These are phyloP conservation scores for Propithecus coquereli DNA, from an alignment of 2,113 vertebrate species.

Conservation along the genomic window DNA sequence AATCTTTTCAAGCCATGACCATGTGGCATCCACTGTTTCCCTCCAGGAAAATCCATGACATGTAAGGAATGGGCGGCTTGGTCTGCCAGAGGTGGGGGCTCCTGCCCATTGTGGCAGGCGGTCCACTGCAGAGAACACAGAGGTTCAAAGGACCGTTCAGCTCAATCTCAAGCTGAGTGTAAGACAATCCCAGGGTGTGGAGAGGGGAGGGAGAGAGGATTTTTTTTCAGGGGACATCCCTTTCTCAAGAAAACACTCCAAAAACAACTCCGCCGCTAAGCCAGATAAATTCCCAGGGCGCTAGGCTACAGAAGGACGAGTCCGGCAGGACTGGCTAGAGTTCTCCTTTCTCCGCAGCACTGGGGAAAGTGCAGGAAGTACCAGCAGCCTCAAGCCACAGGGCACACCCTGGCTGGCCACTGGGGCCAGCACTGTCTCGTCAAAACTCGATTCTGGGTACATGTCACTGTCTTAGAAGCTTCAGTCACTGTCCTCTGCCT, in stretches of 20 bases:
- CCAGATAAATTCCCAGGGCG: not conserved
- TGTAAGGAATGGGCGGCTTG: not conserved
- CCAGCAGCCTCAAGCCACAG: not conserved
- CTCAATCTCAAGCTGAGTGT: not conserved
- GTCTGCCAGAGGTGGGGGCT: not conserved
- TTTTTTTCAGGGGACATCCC: not conserved
- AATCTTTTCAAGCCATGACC: constrained; percentile 56
- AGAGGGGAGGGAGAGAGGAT: not conserved
- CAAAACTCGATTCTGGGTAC: not conserved
- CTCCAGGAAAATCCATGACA: constrained; percentile 59
- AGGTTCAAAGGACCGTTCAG: not conserved
- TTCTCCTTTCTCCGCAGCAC: not conserved
- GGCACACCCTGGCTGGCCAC: not conserved
- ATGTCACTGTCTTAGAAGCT: not conserved
- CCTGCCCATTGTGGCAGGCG: not conserved
- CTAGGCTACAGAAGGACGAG: not conserved
- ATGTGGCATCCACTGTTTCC: constrained; percentile 5
- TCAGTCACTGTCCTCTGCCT: not conserved
- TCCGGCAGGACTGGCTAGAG: not conserved
- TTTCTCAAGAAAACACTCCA: not conserved
- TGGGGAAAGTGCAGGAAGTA: not conserved
- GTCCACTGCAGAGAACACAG: not conserved
- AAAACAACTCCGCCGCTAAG: not conserved
- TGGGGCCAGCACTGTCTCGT: not conserved
- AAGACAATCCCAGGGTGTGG: not conserved